Base-by-base conservation (phyloP, 1,140 invertebrate genomes). In the Drosophila kepulauana region DNA sequence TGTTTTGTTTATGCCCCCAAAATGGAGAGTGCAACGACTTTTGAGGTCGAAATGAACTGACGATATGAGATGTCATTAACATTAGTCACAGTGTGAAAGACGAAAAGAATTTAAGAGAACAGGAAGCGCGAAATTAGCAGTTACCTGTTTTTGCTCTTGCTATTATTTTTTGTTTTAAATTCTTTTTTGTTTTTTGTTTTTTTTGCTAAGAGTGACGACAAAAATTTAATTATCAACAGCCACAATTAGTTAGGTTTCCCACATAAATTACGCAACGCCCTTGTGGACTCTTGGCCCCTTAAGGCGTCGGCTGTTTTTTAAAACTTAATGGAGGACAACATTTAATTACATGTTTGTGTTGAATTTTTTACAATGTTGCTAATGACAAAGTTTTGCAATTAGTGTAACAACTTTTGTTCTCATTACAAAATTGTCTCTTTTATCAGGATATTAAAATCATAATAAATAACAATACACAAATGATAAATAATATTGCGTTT, bases 11-110 rank as follows among this genome's bases (percentile, higher is more conserved):
- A 20, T 20, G 20, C 2, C 13, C 30, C 30, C 45, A 11, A 33
- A 63, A 62, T 38, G 28, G 51, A n/a, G 66, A 84, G 81, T 79
- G 76, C 80, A 84, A 82, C 63, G 80, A 82, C 76, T 65, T 76
- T 66, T 38, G 11, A 8, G 30, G 41, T 15, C 58, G 8, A 63
- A 56, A 35, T 25, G 16, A 59, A 43, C 54, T 35, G 28, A n/a
- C 35, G 59, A 38, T 35, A 13, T 16, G 63, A 56, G 45, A 51
- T 77, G 49, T 75, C 71, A 59, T 71, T 28, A 63, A 41, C 74
- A 78, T 82, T 82, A 82, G 65, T 82, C 80, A 79, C 16, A 45
- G 16, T 57, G 16, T 63, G 38, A 15, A 56, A 30, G 54, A 66
- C 38, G 30, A 43, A 52, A 65, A 49, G 16, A 52, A 71, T 46